Base-by-base conservation (phyloP, 2,888 invertebrate species). In the Drosophila barbarae region DNA sequence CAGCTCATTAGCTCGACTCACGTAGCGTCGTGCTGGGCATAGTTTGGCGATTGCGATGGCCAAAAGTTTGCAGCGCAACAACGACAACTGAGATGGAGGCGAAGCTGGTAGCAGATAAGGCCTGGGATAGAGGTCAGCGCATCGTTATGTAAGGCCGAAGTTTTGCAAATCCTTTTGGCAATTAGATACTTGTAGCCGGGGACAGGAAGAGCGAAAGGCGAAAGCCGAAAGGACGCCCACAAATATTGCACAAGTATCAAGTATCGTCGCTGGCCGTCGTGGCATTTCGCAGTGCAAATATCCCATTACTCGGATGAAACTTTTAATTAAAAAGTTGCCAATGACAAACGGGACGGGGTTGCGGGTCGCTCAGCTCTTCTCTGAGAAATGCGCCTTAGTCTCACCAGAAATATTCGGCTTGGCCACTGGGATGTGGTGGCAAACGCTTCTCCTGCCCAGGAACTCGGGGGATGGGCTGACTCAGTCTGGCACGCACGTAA, bases 251-350 rank as follows among this genome's bases (percentile, higher is more conserved):
- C 63, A 71, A 73, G 74, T 70, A 81, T 72, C 72, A 54, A 66
- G 69, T 71, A 71, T 71, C 71, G 70, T 46, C 47, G 65, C 73
- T 78, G 77, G 85, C 70, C 71, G 71, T 63, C 68, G 67, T 83
- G 65, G 84, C 85, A 77, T 83, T 72, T 82, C 74, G 70, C 69
- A 77, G 77, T 79, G 73, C 79, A 83, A 83, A 81, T 84, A 84
- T 84, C 82, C 74, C 82, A 85, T 85, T 84, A 85, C 86, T 75
- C 71, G 73, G 76, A 73, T 75, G 77, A 86, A 85, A 85, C 79
- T 85, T 85, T 85, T 85, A 85, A 85, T 85, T 85, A 85, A 86
- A 84, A 85, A 79, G 81, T 76, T 82, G 68, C 79, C 82, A 84
- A 78, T 81, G 82, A 79, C 82, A 79, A 78, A 77, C 76, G 69